Base-by-base conservation (phyloP, 1,140 invertebrate genomes). In the Hestina assimilis region DNA sequence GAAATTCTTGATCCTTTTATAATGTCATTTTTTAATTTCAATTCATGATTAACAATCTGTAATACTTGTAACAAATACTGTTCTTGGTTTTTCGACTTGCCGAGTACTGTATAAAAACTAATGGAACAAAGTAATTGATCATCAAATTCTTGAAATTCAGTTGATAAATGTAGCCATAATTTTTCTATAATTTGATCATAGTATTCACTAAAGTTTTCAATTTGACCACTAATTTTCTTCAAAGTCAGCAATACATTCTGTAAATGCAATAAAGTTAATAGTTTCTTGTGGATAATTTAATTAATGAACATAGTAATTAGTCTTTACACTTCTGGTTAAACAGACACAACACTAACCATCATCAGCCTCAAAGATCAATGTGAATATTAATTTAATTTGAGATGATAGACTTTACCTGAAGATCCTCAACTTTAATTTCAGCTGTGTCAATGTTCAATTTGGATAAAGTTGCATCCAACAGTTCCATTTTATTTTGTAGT, bases 81-180 rank as follows among this genome's bases (percentile, higher is more conserved):
- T 21, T 73, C 55, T 31, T 74, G 58, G 14, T 72, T 60, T 15
- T 72, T 41, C 31, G 63, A 61, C 24, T 69, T 40, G 11, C 50
- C 42, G 8, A 85, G 33, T 45, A 76, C 43, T 51, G 79, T 69
- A 48, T 72, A 83, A 47, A 84, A 82, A 56, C 77, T 78, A 59
- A 72, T 86, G 15, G 72, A 69, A 58, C 80, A 83, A 4, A 88
- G 59, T 28, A 88, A 53, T 52, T 88, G 83, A 41, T 83, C 72
- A 62, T 88, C 83, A 63, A 79, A 77, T 62, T 69, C 65, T 17
- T 45, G 33, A 11, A 85, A 52, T 33, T 66, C 66, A 20, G 15
- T 62, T 12, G 54, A 45, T 29, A 86, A 47, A 72, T 86, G 83
- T 7, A n/a, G 8, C 79, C 80, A 86, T 21, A 88, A 40, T 28